Percentiles rank a stretch among this genome's conserved stretches.
Conservation (phyloP, 1,140 invertebrate genomes). For the Aricia agestis region DNA sequence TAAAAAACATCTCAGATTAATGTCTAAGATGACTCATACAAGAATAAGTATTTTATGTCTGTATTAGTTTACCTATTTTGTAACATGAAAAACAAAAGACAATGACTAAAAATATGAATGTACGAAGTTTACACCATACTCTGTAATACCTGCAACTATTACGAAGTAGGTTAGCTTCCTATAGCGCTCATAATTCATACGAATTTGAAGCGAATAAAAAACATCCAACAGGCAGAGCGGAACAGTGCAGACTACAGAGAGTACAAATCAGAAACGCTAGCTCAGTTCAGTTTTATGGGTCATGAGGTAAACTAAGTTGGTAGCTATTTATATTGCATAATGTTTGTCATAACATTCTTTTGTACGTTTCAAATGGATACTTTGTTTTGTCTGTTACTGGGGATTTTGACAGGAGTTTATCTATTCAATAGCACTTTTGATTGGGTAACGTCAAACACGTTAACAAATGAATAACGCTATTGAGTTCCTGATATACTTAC, state of each 20-base stretch:
- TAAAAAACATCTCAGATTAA: background rate
- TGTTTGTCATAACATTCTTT: background rate
- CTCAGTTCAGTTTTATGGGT: background rate
- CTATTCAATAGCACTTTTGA: no score
- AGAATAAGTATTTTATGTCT: background rate
- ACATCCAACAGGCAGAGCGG: background rate
- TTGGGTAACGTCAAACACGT: no score
- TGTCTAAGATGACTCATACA: background rate
- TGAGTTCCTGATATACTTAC: no score
- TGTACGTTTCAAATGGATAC: no score
- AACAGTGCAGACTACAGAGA: background rate
- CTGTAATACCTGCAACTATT: background rate
- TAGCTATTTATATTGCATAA: no score
- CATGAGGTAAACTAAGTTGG: background rate
- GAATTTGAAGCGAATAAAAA: conserved; percentile 2
- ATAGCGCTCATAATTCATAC: conserved; percentile 1
- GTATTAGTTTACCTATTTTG: background rate
- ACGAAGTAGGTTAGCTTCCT: background rate
- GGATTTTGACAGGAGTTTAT: no score
- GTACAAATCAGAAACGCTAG: background rate
- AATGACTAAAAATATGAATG: background rate
- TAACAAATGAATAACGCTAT: no score
- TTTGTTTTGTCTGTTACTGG: no score
- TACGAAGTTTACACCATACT: background rate
- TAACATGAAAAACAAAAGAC: background rate